Evolutionary conservation across 2,113 vertebrate genomes (phyloP), one percentile per base, ranked within the genome.

Genomic region (Eleginops maclovinus): DNA sequence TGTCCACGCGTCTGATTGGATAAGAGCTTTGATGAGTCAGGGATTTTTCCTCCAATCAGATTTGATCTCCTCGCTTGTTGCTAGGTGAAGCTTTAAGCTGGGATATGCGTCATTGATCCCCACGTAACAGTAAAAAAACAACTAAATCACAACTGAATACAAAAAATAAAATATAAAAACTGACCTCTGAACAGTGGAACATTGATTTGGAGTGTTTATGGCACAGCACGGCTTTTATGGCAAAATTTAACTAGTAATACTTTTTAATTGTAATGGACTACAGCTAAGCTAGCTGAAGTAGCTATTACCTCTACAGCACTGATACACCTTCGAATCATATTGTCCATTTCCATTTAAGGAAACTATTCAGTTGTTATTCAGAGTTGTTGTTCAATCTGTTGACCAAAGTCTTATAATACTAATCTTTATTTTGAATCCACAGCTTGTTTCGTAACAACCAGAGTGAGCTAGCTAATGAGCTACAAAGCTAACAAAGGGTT

Each of bases 131-230:
- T 53, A 74, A 85, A 50, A 58, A 71, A 74, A 85, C 28, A 66
- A 51, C 9, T 31, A 46, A 69, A 65, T 40, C n/a, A 77, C 54
- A 79, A 80, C 17, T 6, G 58, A 66, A 67, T 51, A 84, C 4
- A 81, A 82, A 87, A 71, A 73, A 50, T 2, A 41, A 79, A 67
- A 43, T 54, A 66, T 19, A 72, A 43, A 77, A 83, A 79, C 17
- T 1, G 73, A 82, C 71, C 28, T 7, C 11, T 41, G 2, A 72
- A 70, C 68, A 49, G 67, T 31, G 26, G 66, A 47, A 75, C 41
- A n/a, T 46, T 50, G 62, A 88, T 77, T 72, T 64, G 78, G 55
- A 68, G 77, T 41, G 26, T 87, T 87, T 82, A 86, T 92, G 92
- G 90, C 88, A 93, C 87, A 65, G 75, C 28, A 40, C 53, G 75